Conservation (phyloP, 2,797 vertebrate genomes). For the Capromys pilorides region DNA sequence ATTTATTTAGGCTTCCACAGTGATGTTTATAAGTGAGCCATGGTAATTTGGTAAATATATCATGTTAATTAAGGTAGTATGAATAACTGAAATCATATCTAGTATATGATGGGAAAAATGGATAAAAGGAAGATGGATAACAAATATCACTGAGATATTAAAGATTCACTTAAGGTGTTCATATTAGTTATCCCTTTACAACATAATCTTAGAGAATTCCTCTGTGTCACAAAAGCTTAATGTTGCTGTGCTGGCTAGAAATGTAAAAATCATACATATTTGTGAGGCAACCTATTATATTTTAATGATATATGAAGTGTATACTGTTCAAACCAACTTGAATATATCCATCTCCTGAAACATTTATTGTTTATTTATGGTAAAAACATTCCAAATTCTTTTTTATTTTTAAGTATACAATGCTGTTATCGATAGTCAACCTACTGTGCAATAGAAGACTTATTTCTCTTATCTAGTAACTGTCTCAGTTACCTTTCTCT, state of each 20-base stretch:
- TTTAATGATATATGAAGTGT: not conserved
- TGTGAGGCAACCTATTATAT: not conserved
- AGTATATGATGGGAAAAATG: not conserved
- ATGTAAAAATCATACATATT: not conserved
- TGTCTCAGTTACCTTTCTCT: too few relatives aligned
- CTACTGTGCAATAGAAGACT: not conserved
- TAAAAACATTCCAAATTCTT: not conserved
- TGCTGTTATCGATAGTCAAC: not conserved
- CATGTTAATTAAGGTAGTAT: constrained; percentile 1
- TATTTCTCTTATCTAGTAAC: not conserved
- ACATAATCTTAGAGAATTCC: constrained; percentile 39
- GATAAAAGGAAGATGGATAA: constrained; percentile 28
- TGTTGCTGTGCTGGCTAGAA: not conserved
- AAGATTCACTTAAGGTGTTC: constrained; percentile 16
- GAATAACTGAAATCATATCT: constrained; percentile 54
- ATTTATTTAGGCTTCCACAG: constrained; percentile 64
- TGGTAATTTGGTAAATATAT: constrained; percentile 50
- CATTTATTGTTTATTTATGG: not conserved
- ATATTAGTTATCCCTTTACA: constrained; percentile 22
- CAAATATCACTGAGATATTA: constrained; percentile 23
- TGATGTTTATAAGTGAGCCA: constrained; percentile 54
- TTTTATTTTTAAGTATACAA: not conserved
- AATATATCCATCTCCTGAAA: not conserved
- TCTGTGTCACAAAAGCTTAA: constrained; percentile 21
- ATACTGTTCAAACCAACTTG: not conserved